Evolutionary conservation across 2,888 invertebrate genomes (phyloP).

Genomic region (Drosophila multiciliata): DNA sequence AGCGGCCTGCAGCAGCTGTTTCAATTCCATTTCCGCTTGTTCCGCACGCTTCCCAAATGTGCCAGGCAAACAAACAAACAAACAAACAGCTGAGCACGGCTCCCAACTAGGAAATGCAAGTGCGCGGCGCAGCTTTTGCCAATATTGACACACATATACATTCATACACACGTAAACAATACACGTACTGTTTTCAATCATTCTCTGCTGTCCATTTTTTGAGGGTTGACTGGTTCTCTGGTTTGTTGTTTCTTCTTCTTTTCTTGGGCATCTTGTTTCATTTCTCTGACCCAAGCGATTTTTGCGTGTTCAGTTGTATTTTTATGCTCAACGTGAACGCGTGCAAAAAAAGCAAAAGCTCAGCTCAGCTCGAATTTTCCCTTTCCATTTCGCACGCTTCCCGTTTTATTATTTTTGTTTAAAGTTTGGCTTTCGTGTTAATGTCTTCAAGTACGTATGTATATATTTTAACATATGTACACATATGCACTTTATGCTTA

Average conservation of each 20-base stretch:
- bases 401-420: slow-evolving; percentile 44
- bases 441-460: slow-evolving; percentile 23
- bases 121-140: slow-evolving; percentile 61
- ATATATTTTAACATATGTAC: background rate
- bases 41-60: slow-evolving; percentile 45
- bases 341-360: slow-evolving; percentile 52
- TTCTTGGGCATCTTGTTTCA: slow-evolving; percentile 63
- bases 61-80: slow-evolving; percentile 22
- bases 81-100: slow-evolving; percentile 60
- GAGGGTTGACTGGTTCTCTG: slow-evolving; percentile 34
- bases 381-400: slow-evolving; percentile 31
- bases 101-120: slow-evolving; percentile 63
- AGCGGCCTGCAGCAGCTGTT: slow-evolving; percentile 43
- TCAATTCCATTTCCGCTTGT: slow-evolving; percentile 61
- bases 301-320: slow-evolving; percentile 70
- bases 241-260: slow-evolving; percentile 29
- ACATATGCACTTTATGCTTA: slow-evolving; percentile 4
- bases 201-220: slow-evolving; percentile 24
- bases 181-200: slow-evolving; percentile 3
- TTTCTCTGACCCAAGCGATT: slow-evolving; percentile 58
- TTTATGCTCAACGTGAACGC: slow-evolving; percentile 67
- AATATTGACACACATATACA: slow-evolving; percentile 47
- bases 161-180: background rate
- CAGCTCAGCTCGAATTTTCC: slow-evolving; percentile 20
- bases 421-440: slow-evolving; percentile 36